These are phyloP conservation scores for Tachysurus fulvidraco DNA, from an alignment of 2,113 vertebrate species.

Conservation along the genomic window DNA sequence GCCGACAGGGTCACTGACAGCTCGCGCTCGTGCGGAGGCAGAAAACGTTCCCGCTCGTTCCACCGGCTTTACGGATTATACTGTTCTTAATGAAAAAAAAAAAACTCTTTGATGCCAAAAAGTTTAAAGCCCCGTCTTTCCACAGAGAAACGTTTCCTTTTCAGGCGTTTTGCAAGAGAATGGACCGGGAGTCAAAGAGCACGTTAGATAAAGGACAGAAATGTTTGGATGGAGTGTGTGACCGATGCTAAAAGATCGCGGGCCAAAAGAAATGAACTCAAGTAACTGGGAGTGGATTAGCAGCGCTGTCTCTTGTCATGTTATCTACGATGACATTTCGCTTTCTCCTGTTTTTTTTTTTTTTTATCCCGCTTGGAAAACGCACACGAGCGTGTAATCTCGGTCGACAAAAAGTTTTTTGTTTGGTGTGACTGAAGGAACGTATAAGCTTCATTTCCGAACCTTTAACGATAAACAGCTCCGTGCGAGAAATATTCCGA, in stretches of 20 bases:
- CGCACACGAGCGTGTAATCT: conserved; percentile 14
- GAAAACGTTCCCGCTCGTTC: conserved; percentile 62
- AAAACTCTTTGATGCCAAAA: conserved; percentile 66
- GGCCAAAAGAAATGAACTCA: conserved; percentile 31
- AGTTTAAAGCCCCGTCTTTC: conserved; percentile 63
- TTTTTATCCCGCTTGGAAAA: conserved; percentile 25
- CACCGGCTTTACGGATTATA: conserved; percentile 69
- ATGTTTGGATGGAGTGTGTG: conserved; percentile 49
- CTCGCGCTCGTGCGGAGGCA: conserved; percentile 36
- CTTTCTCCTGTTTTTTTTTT: conserved; percentile 56
- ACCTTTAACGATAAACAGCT: not conserved
- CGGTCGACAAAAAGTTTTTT: not conserved
- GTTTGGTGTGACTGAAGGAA: not conserved
- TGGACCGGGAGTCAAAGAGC: conserved; percentile 45
- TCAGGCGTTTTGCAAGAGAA: conserved; percentile 55
- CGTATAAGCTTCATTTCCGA: conserved; percentile 4
- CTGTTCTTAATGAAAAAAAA: conserved; percentile 63
- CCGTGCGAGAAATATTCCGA: not conserved
- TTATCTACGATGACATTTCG: conserved; percentile 12
- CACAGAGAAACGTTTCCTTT: conserved; percentile 26
- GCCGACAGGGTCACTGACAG: conserved; percentile 61
- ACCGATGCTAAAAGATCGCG: conserved; percentile 48
- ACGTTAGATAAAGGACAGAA: conserved; percentile 47
- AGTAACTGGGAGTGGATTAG: conserved; percentile 35
- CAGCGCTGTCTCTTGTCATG: conserved; percentile 13